Evolutionary conservation across 2,797 vertebrate species (phyloP).

Genomic region (Iguana delicatissima): DNA sequence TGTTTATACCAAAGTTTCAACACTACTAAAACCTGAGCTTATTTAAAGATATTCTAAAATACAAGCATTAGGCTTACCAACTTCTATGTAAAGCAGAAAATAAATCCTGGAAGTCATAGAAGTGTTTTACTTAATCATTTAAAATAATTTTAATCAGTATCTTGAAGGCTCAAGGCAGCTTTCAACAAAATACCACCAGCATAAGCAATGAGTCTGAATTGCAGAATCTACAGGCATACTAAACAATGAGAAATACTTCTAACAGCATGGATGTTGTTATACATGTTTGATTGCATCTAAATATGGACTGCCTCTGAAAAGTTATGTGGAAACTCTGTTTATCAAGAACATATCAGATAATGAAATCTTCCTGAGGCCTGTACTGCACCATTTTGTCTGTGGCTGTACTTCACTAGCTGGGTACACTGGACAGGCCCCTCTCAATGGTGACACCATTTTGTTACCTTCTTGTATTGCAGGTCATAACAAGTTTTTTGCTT

Average conservation of each 20-base stretch:
- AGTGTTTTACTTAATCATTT: neutral
- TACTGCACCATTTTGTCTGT: neutral
- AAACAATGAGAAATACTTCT: neutral
- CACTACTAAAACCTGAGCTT: neutral
- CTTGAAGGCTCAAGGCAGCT: neutral
- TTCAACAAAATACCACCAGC: neutral
- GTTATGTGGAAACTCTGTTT: neutral
- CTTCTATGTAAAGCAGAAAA: neutral
- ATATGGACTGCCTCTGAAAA: neutral
- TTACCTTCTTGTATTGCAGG: neutral
- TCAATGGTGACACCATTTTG: too few relatives aligned
- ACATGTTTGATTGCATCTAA: too few relatives aligned
- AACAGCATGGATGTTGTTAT: too few relatives aligned
- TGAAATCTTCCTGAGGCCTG: neutral
- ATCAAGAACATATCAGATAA: too few relatives aligned
- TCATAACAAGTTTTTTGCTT: neutral
- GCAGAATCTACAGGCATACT: neutral
- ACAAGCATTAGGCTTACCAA: neutral
- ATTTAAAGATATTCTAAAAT: neutral
- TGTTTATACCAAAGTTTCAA: neutral
- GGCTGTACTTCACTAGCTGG: neutral
- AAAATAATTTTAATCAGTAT: neutral
- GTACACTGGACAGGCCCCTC: neutral
- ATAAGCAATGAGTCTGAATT: neutral
- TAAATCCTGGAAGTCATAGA: neutral